These are phyloP conservation scores for Hyposoter didymator DNA, from an alignment of 2,888 invertebrate genomes.

Conservation along the genomic window DNA sequence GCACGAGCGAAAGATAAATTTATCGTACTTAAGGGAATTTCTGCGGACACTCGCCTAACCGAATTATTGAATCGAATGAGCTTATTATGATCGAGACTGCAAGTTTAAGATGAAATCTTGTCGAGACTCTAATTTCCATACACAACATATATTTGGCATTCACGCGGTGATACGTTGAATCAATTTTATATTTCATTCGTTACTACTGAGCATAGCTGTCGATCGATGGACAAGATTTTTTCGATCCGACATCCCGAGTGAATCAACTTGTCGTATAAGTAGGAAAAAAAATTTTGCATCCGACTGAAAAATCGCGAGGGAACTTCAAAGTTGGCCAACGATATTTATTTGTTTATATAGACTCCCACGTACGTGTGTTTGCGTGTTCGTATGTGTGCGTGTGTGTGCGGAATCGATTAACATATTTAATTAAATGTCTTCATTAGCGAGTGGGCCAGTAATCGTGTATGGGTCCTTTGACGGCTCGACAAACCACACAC, in stretches of 20 bases:
- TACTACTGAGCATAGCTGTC: not conserved
- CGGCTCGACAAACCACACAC: conserved; percentile 45
- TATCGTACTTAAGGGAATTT: conserved; percentile 45
- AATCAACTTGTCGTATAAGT: not conserved
- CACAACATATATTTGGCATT: not conserved
- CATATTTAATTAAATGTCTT: conserved; percentile 66
- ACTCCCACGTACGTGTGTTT: not conserved
- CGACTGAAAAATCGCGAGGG: not conserved
- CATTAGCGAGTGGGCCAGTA: conserved; percentile 55
- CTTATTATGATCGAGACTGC: conserved; percentile 4
- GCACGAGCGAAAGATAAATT: conserved; percentile 46
- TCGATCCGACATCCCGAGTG: not conserved
- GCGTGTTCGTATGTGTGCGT: not conserved
- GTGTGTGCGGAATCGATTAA: conserved; percentile 57
- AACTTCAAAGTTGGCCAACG: not conserved
- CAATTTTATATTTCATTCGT: not conserved
- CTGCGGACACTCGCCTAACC: conserved; percentile 15
- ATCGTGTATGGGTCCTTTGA: conserved; percentile 49
- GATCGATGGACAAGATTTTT: not conserved
- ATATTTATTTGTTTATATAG: conserved; percentile 9
- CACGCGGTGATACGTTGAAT: not conserved
- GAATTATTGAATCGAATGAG: conserved; percentile 57
- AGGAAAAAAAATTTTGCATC: not conserved
- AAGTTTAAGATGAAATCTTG: not conserved
- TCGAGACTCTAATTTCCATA: not conserved